Percentiles rank a stretch among this genome's conserved stretches.
Conservation (phyloP, 2,888 invertebrate genomes). For the Scaptomyza flava region DNA sequence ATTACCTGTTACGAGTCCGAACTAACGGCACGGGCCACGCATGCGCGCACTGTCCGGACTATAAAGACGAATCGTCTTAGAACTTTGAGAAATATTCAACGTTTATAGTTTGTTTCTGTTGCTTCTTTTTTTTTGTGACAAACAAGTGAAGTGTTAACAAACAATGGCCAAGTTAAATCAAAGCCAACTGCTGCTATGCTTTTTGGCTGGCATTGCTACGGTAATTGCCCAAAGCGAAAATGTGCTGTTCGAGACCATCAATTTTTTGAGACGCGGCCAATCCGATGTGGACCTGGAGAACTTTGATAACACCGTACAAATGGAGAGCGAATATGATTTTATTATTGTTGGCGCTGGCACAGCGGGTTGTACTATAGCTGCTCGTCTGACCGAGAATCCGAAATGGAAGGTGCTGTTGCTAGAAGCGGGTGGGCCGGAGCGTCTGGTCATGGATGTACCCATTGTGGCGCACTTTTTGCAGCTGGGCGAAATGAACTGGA, state of each 20-base stretch:
- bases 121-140: slow-evolving; percentile 20
- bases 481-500: slow-evolving; percentile 90
- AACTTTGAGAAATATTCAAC: neutral
- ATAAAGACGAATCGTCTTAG: slow-evolving; percentile 16
- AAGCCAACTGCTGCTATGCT: slow-evolving; percentile 25
- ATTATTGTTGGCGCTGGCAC: slow-evolving; percentile 92
- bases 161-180: slow-evolving; percentile 30
- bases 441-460: slow-evolving; percentile 90
- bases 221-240: slow-evolving; percentile 63
- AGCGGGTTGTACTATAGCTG: slow-evolving; percentile 91
- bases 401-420: slow-evolving; percentile 88
- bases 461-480: slow-evolving; percentile 90
- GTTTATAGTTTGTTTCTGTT: neutral
- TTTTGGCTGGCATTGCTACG: slow-evolving; percentile 5
- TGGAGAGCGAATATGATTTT: slow-evolving; percentile 88
- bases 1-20: slow-evolving; percentile 75
- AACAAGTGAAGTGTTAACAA: slow-evolving; percentile 33
- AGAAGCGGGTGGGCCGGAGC: slow-evolving; percentile 90
- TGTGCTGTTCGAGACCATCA: slow-evolving; percentile 77
- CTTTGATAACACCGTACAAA: slow-evolving; percentile 72
- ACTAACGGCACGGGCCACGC: slow-evolving; percentile 65
- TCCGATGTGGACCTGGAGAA: slow-evolving; percentile 81
- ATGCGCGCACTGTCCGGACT: slow-evolving; percentile 30
- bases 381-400: slow-evolving; percentile 89
- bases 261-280: slow-evolving; percentile 82